Base-by-base conservation (phyloP, 2,888 invertebrate species). In the Chorisops tibialis region DNA sequence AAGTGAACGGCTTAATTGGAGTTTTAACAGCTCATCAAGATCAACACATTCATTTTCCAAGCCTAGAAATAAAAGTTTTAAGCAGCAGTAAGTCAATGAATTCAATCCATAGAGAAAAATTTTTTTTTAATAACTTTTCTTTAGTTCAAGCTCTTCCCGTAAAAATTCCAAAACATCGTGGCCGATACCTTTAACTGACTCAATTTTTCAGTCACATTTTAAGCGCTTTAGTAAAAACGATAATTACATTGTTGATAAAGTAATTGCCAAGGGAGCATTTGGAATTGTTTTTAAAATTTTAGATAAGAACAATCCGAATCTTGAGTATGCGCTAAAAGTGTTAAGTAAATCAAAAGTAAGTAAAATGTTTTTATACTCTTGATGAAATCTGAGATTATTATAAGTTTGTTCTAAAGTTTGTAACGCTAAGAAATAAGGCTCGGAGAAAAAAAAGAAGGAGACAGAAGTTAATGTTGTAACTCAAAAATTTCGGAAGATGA, bases 201-300 rank as follows among this genome's bases (percentile, higher is more conserved):
- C 89, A 19, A 83, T 90, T 68, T 96, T 96, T 79, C 81, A 93
- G 66, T 93, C 96, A 62, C 92, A 93, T 78, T 96, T 94, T 75
- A 89, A 88, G 71, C 69, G 72, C 58, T 83, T 89, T 56, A 85
- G 83, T 67, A 82, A 83, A 48, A 73, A 70, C 68, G 70, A 72
- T 14, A 81, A 84, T 63, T 88, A 84, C 73, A 76, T 83, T 79
- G 82, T 91, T 66, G 73, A 88, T 54, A 83, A 87, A 67, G 84
- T 87, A 64, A 86, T 96, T 73, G 89, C 93, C n/a, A 86, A 86
- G 72, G 96, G 96, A 65, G 90, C 94, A 18, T 96, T 93, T 78
- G 94, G 96, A 19, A 87, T 88, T 77, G 96, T 96, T 4, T 89
- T 89, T 71, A 89, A 89, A 82, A 93, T 91, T 12, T 79, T 81